phyloP scores from a whole-genome alignment of 2,797 vertebrate genomes.

The Propithecus deckenii region DNA sequence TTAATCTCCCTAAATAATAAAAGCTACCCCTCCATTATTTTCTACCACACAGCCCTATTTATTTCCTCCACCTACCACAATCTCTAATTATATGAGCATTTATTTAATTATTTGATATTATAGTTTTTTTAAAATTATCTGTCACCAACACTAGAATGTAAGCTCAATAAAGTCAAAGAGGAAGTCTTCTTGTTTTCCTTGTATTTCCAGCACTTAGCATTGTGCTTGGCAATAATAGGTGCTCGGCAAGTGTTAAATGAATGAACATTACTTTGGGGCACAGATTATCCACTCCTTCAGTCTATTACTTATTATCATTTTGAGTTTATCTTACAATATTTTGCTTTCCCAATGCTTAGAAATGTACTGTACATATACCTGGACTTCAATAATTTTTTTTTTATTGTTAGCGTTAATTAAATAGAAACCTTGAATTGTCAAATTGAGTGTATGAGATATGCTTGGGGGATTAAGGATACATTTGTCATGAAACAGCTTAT shows the following conservation, averaged over 20 bases:
- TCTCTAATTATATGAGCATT: not conserved
- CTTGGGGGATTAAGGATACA: rapidly evolving
- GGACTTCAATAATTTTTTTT: not conserved
- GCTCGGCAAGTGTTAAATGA: not conserved
- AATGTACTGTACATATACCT: not conserved
- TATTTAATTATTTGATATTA: not conserved
- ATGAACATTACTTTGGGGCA: rapidly evolving
- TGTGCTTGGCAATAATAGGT: not conserved
- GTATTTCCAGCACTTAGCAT: not conserved
- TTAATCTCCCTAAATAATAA: not conserved
- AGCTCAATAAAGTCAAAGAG: not conserved
- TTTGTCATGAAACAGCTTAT: not conserved
- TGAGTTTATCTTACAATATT: not conserved
- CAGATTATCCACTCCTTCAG: not conserved
- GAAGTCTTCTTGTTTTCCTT: not conserved
- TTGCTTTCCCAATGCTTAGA: not conserved
- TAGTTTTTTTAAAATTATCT: not conserved
- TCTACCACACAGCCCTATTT: not conserved
- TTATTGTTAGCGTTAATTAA: not conserved
- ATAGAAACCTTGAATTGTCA: not conserved
- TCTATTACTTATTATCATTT: not conserved
- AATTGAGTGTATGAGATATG: not conserved
- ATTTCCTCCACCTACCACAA: not conserved
- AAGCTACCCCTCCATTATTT: not conserved
- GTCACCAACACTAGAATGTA: not conserved